Evolutionary conservation across 2,113 vertebrate species (phyloP), one percentile per base, ranked within the genome.

Genomic region (Progne subis): DNA sequence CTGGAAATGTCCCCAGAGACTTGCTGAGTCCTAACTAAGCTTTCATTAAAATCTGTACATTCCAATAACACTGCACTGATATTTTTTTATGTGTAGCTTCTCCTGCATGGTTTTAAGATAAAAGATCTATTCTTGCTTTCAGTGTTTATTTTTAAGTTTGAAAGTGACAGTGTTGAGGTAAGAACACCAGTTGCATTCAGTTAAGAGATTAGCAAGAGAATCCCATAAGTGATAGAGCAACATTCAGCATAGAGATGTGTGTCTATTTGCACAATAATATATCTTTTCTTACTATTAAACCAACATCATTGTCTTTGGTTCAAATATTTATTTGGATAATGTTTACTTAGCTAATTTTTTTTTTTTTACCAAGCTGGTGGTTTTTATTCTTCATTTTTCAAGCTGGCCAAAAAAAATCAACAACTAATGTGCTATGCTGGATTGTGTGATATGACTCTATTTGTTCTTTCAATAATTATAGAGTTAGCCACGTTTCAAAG

Each of bases 401-500:
- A 80, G 71, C 2, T 23, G 47, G 85, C 83, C 39, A 88, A 94
- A 90, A 72, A 52, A 70, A 67, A 67, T 76, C 85, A 76, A 64
- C 81, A 93, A 41, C 72, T 92, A 76, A 91, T 79, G 56, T 68
- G 57, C 86, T 94, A 29, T n/a, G 53, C 68, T 5, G 20, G 60
- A 43, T 88, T 1, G 44, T 95, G 72, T 93, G 93, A 93, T 96
- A 82, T 6, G n/a, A 77, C 44, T 88, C 43, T 88, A 31, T 86
- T 94, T 97, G 56, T 92, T 96, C 91, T 96, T 90, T 59, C 75
- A 86, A 80, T 95, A 96, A 97, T 96, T 85, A 95, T 20, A 96
- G 92, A 90, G 88, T 79, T 96, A 92, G 82, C 89, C 80, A 39
- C 69, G 79, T 86, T 88, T 57, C 89, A 83, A 90, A 96, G 78